Evolutionary conservation across 37 sponge, comb jelly and placozoan species (phyloP).

Genomic region (Chondrilla cf. caribensis): DNA sequence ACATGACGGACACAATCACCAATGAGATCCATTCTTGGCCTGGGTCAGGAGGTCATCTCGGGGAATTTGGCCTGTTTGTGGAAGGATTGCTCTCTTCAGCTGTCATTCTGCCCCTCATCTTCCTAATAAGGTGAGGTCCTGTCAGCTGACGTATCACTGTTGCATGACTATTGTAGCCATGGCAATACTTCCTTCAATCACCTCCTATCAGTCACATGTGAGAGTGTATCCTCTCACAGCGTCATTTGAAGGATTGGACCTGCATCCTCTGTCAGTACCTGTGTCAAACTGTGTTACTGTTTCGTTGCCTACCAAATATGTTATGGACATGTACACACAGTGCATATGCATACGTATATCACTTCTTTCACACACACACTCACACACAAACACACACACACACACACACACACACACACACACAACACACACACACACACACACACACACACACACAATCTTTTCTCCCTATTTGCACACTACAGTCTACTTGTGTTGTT

Average conservation of each 20-base stretch:
- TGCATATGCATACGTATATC: too few species aligned
- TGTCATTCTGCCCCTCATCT: not conserved
- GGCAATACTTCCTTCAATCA: too few species aligned
- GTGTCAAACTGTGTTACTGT: too few species aligned
- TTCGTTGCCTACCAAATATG: too few species aligned
- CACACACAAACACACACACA: not conserved
- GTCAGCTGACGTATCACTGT: too few species aligned
- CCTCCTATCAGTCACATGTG: not conserved
- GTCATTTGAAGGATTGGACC: not conserved
- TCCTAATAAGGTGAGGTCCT: not conserved
- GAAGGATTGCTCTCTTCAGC: slow-evolving; percentile 3
- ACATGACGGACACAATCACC: slow-evolving; percentile 11
- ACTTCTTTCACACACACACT: too few species aligned
- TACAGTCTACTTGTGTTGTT: not conserved
- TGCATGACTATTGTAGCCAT: too few species aligned
- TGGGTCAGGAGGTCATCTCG: not conserved
- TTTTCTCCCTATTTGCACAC: not conserved
- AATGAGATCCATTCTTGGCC: not conserved
- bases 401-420: slow-evolving; percentile 27
- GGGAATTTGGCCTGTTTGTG: not conserved
- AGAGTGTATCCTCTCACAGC: not conserved
- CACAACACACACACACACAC: slow-evolving; percentile 24
- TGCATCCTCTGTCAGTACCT: too few species aligned
- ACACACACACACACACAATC: slow-evolving; percentile 23
- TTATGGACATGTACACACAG: too few species aligned